Base-by-base conservation (phyloP, 2,888 invertebrate species). In the Crematogaster levior region DNA sequence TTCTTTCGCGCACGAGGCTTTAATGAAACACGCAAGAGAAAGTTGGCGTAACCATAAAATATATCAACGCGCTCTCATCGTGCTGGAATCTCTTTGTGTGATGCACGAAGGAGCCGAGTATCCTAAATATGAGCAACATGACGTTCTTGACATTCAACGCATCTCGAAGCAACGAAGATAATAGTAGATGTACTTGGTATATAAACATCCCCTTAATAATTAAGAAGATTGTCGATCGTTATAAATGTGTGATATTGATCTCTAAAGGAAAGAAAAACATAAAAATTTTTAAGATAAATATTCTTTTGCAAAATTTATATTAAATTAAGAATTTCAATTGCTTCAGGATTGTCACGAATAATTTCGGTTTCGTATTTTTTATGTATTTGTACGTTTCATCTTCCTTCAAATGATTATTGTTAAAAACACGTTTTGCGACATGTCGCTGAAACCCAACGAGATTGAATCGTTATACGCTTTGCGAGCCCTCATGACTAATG, bases 81-180 rank as follows among this genome's bases (percentile, higher is more conserved):
- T 43, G 77, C 18, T 30, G 77, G 72, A 79, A 79, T 79, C 56
- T 34, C 73, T 72, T 79, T 79, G 77, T 56, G 72, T 34, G 56
- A 79, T 21, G 70, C 72, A 56, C 72, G 73, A 30, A 40, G 70
- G 40, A 15, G 9, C 10, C 43, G 12, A 24, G 43, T 24, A 56
- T 70, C 72, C 15, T 18, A 77, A 77, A 72, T 68, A 51, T 40
- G 40, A 68, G 18, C 77, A 12, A 21, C 34, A 18, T 27, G 40
- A 53, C 61, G 15, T 30, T 43, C 40, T 24, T 43, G 24, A 21
- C 77, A 34, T 43, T 43, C 30, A 48, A 53, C n/a, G 65, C 18
- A 15, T 37, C 9, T 65, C 24, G 21, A n/a, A 53, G 12, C 15
- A 24, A 37, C 1, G 51, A 7, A 34, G 7, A 18, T 46, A 9